Percentiles rank a stretch among this genome's conserved stretches.
Evolutionary conservation across 2,888 invertebrate species (phyloP).

Genomic region (Xanthorhoe designata): DNA sequence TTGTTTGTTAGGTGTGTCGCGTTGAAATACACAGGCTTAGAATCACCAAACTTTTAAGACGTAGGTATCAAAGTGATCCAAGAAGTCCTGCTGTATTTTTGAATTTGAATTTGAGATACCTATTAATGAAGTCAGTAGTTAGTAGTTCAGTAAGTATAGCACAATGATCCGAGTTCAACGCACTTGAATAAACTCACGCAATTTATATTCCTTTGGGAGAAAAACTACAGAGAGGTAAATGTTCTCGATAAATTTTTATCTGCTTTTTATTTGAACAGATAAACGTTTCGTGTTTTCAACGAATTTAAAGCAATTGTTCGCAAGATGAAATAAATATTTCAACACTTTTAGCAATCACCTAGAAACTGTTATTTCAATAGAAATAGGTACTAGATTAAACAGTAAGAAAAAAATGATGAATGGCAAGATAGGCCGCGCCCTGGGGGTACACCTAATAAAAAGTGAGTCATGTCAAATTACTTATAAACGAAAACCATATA

Average conservation of each 20-base stretch:
- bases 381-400: not conserved
- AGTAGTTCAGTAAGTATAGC: not conserved
- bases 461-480: too few relatives aligned
- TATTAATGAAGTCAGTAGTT: not conserved
- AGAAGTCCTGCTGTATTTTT: too few relatives aligned
- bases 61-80: too few relatives aligned
- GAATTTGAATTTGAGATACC: too few relatives aligned
- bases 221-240: constrained; percentile 17
- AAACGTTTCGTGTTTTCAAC: constrained; percentile 17
- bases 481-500: too few relatives aligned
- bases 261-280: constrained; percentile 22
- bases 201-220: constrained; percentile 28
- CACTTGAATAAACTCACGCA: constrained; percentile 27
- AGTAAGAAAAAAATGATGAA: too few relatives aligned
- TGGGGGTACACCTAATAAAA: too few relatives aligned
- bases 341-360: not conserved
- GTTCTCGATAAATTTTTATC: constrained; percentile 26
- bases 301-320: constrained; percentile 7
- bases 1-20: too few relatives aligned
- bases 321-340: not conserved
- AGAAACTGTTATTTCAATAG: not conserved
- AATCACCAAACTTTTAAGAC: too few relatives aligned
- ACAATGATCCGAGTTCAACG: constrained; percentile 16
- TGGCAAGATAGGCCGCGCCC: too few relatives aligned
- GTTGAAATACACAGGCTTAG: too few relatives aligned